Conservation (phyloP, 2,113 vertebrate genomes). For the Istiophorus platypterus region DNA sequence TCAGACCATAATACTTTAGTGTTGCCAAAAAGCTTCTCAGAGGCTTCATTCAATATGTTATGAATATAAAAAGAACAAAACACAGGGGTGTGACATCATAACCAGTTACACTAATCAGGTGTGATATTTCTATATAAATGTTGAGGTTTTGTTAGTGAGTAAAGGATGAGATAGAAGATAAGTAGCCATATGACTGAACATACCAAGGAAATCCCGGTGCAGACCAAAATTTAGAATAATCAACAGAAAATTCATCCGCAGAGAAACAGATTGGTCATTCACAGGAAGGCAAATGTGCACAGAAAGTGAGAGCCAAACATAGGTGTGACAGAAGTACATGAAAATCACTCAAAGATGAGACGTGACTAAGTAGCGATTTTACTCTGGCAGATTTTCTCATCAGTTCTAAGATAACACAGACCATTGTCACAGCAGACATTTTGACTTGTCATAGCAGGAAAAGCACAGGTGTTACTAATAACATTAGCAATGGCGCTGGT, state of each 20-base stretch:
- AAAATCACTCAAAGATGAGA: neutral
- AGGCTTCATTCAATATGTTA: neutral
- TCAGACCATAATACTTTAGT: neutral
- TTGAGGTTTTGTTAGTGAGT: neutral
- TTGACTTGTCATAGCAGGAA: neutral
- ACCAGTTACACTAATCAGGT: constrained; percentile 14
- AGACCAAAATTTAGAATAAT: neutral
- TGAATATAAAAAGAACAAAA: neutral
- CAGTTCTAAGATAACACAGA: neutral
- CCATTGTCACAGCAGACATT: neutral
- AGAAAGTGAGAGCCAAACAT: constrained; percentile 1
- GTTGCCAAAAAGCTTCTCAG: constrained; percentile 4
- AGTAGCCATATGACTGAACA: neutral
- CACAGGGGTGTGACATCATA: neutral
- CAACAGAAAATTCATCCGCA: neutral
- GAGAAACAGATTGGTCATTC: neutral
- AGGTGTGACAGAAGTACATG: neutral
- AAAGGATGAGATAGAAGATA: neutral
- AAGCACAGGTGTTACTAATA: constrained; percentile 3
- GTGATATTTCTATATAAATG: constrained; percentile 34
- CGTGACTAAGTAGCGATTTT: neutral
- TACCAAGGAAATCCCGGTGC: neutral
- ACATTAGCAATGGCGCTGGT: neutral
- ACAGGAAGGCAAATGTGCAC: neutral
- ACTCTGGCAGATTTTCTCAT: neutral